These are phyloP conservation scores for Escarpia spicata DNA, from an alignment of 2,888 invertebrate genomes.

Conservation along the genomic window DNA sequence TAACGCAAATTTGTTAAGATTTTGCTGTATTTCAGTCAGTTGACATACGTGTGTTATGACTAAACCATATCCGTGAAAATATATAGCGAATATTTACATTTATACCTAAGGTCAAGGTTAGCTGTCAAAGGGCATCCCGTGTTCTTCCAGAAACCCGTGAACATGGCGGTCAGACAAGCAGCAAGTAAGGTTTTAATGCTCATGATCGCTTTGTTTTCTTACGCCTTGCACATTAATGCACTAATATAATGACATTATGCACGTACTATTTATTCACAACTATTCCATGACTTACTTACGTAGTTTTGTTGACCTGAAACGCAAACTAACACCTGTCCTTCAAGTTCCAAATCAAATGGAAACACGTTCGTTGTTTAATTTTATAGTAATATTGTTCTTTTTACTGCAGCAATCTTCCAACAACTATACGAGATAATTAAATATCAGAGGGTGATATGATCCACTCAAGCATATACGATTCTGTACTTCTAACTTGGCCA, in stretches of 20 bases:
- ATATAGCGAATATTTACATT: neutral
- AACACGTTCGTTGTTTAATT: neutral
- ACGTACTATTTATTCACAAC: neutral
- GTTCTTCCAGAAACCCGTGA: constrained; percentile 1
- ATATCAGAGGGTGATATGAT: neutral
- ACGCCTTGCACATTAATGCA: neutral
- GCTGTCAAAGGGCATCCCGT: constrained; percentile 16
- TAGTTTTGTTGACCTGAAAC: neutral
- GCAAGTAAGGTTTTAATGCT: neutral
- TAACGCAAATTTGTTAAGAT: neutral
- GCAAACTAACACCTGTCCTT: neutral
- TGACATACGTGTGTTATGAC: neutral
- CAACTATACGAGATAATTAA: neutral
- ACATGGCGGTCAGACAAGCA: constrained; percentile 6
- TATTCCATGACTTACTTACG: neutral
- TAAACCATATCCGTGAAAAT: neutral
- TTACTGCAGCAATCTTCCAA: neutral
- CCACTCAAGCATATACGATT: neutral
- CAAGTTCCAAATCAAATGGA: neutral
- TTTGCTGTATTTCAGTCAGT: neutral
- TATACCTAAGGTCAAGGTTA: neutral
- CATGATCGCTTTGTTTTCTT: neutral
- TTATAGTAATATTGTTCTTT: neutral
- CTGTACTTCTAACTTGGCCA: neutral
- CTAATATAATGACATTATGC: neutral